phyloP scores from a whole-genome alignment of 2,888 invertebrate species.

The Microlaimidae sp. region DNA sequence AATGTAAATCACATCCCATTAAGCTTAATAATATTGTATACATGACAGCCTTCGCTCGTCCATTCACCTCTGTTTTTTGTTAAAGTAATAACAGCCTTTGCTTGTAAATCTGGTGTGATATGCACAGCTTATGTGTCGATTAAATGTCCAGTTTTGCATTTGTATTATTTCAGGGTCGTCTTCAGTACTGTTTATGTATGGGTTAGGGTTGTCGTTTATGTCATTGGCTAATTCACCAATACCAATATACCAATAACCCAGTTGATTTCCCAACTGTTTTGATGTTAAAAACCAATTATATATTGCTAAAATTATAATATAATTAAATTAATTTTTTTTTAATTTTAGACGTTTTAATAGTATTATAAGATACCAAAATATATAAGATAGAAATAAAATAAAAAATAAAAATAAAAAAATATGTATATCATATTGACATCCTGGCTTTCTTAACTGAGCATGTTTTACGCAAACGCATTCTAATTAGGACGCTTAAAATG shows the following conservation, averaged over 20 bases:
- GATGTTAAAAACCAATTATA: too few relatives aligned
- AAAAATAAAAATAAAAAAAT: too few relatives aligned
- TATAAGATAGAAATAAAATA: too few relatives aligned
- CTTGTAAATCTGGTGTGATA: neutral
- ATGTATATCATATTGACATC: too few relatives aligned
- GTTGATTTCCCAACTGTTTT: neutral
- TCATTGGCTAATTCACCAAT: neutral
- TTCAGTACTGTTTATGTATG: neutral
- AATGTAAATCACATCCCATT: neutral
- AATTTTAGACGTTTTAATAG: too few relatives aligned
- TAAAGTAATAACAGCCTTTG: neutral
- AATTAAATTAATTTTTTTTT: too few relatives aligned
- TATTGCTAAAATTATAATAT: too few relatives aligned
- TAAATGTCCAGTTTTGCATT: neutral
- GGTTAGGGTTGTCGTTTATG: neutral
- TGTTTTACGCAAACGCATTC: too few relatives aligned
- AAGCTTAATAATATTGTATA: neutral
- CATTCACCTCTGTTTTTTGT: neutral
- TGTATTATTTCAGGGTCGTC: too few relatives aligned
- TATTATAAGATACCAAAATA: too few relatives aligned
- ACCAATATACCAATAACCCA: neutral
- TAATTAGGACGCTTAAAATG: too few relatives aligned
- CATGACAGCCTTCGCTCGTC: neutral
- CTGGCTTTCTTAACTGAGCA: too few relatives aligned
- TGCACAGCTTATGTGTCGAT: neutral